Percentiles rank a stretch among this genome's conserved stretches.
phyloP scores from a whole-genome alignment of 1,140 invertebrate species.

The Papilio aristodemus region DNA sequence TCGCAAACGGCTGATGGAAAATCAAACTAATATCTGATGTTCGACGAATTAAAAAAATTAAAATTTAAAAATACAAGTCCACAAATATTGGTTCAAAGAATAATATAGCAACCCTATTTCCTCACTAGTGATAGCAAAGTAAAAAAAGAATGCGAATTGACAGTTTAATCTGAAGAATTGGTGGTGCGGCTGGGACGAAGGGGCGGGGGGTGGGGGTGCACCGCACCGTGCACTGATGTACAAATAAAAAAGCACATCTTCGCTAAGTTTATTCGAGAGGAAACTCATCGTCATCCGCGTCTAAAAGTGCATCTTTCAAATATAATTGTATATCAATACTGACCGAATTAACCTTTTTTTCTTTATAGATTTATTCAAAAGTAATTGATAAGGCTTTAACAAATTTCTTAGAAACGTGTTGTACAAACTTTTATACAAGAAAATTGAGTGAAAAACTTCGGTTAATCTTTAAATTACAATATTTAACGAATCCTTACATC shows the following conservation, averaged over 20 bases:
- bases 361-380: no score
- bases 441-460: no score
- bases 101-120: conserved; percentile 32
- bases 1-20: no score
- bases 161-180: conserved; percentile 69
- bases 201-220: no score
- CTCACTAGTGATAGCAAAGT: conserved; percentile 38
- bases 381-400: no score
- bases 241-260: conserved; percentile 49
- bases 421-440: no score
- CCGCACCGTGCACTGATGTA: conserved; percentile 31
- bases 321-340: conserved; percentile 9
- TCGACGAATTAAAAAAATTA: no score
- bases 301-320: conserved; percentile 42
- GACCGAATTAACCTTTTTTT: no score
- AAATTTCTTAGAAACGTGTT: no score
- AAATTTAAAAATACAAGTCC: background rate
- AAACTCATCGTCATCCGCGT: conserved; percentile 49
- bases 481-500: no score
- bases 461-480: no score
- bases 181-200: conserved; percentile 45
- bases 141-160: conserved; percentile 59
- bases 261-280: conserved; percentile 47
- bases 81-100: background rate
- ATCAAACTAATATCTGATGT: no score